Evolutionary conservation across 2,888 invertebrate genomes (phyloP).

Genomic region (Heteromurus nitidus): DNA sequence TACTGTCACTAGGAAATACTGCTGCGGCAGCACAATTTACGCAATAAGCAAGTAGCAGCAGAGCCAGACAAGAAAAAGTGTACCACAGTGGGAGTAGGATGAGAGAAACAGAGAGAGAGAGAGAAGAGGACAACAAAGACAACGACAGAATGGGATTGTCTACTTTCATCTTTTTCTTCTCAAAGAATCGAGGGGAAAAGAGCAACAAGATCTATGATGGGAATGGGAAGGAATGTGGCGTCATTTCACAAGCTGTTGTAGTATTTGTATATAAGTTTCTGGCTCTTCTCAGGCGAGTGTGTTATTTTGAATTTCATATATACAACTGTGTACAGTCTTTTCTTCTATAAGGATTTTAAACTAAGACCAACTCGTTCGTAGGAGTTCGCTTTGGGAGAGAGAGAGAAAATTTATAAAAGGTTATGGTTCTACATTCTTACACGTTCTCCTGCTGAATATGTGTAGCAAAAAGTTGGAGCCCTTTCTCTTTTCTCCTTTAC

Average conservation of each 20-base stretch:
- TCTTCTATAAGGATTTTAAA: too few relatives aligned
- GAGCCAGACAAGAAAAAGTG: too few relatives aligned
- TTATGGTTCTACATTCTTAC: not conserved
- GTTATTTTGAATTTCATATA: too few relatives aligned
- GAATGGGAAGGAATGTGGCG: slow-evolving; percentile 51
- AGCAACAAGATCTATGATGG: slow-evolving; percentile 53
- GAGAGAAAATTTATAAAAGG: not conserved
- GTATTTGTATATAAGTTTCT: not conserved
- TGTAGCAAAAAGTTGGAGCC: not conserved
- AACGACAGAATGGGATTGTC: slow-evolving; percentile 39
- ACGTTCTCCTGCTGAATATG: not conserved
- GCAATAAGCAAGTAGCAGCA: too few relatives aligned
- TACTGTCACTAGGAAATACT: slow-evolving; percentile 18
- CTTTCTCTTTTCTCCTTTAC: slow-evolving; percentile 14
- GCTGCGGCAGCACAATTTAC: slow-evolving; percentile 38
- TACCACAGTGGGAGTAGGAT: not conserved
- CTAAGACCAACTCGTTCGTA: too few relatives aligned
- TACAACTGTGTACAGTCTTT: too few relatives aligned
- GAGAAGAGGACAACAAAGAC: not conserved
- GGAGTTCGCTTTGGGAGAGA: too few relatives aligned
- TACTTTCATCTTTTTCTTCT: slow-evolving; percentile 14
- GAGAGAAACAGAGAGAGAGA: too few relatives aligned
- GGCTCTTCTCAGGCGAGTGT: too few relatives aligned
- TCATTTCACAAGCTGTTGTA: slow-evolving; percentile 48
- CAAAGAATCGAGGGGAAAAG: slow-evolving; percentile 13